Base-by-base conservation (phyloP, 2,888 invertebrate genomes). In the Lobophora halterata region DNA sequence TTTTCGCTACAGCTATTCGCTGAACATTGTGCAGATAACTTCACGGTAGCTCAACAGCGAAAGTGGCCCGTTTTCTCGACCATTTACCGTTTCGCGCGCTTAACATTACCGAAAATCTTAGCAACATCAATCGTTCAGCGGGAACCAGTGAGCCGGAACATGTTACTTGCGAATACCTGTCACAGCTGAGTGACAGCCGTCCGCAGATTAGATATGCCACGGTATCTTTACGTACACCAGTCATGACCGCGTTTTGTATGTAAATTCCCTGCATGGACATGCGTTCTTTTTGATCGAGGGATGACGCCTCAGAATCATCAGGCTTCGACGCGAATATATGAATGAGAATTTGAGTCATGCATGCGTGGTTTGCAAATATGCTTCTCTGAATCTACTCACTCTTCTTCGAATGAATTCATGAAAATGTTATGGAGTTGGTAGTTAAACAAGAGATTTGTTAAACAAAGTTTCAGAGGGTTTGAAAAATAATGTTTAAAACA, bases 181-280 rank as follows among this genome's bases (percentile, higher is more conserved):
- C 75, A 62, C 56, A 35, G 36, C 39, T 73, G 80, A 80, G 68
- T 75, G 82, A 79, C 80, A 79, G 76, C 54, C 66, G 68, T 73
- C 75, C 57, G 51, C 62, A 57, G 75, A 83, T 85, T 85, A 85
- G 81, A 80, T 80, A 81, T 75, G 74, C 79, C 70, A 69, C 66
- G 71, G 67, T 77, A 78, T 79, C 78, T 70, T 57, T 55, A 61
- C 23, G 35, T 23, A 26, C 61, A 63, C 68, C 68, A 76, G 71
- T 72, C 79, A 70, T 73, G 71, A 66, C 58, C 51, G 52, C 52
- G 76, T 74, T 82, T 81, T 83, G 78, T 83, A 85, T 83, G 83
- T 79, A 81, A 82, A 85, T 85, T 70, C 57, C 52, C 40, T 35
- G 52, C 46, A 43, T 52, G 51, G 64, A 66, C 66, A 66, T 41